Percentiles rank a stretch among this genome's conserved stretches.
Conservation (phyloP, 1,140 invertebrate genomes). For the Sitophilus oryzae region DNA sequence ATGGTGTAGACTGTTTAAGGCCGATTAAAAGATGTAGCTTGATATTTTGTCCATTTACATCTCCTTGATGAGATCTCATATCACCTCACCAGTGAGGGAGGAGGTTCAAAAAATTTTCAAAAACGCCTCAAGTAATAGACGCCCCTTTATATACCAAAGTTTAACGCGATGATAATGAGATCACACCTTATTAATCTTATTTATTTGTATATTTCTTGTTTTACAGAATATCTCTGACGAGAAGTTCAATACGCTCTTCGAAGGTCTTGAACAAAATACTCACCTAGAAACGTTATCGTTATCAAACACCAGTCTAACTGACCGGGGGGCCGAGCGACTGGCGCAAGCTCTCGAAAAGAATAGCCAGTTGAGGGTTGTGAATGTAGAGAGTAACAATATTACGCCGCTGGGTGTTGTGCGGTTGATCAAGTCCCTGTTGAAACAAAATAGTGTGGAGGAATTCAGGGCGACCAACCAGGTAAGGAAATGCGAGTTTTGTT, state of each 20-base stretch:
- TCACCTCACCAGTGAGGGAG: too few relatives aligned
- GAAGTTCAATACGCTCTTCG: slow-evolving; percentile 85
- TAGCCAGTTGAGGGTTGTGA: slow-evolving; percentile 80
- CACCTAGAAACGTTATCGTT: slow-evolving; percentile 86
- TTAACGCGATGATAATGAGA: too few relatives aligned
- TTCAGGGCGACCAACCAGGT: slow-evolving; percentile 95
- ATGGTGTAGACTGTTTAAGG: too few relatives aligned
- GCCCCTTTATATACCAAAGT: too few relatives aligned
- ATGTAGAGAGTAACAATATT: slow-evolving; percentile 96
- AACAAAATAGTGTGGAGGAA: slow-evolving; percentile 83
- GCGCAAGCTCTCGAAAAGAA: slow-evolving; percentile 83
- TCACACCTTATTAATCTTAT: too few relatives aligned
- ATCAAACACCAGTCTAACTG: slow-evolving; percentile 88
- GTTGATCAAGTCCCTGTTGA: slow-evolving; percentile 78
- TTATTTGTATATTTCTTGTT: slow-evolving; percentile 1
- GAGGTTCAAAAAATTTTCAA: too few relatives aligned
- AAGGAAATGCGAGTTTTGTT: slow-evolving; percentile 25
- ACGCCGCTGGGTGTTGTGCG: slow-evolving; percentile 76
- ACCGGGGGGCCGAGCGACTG: slow-evolving; percentile 76
- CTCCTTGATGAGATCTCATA: too few relatives aligned
- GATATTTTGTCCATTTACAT: too few relatives aligned
- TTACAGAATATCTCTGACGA: slow-evolving; percentile 94
- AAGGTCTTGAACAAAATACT: slow-evolving; percentile 83
- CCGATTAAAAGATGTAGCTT: too few relatives aligned
- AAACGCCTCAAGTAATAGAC: too few relatives aligned